Evolutionary conservation across 2,797 vertebrate genomes (phyloP).

Genomic region (Peromyscus attwateri): DNA sequence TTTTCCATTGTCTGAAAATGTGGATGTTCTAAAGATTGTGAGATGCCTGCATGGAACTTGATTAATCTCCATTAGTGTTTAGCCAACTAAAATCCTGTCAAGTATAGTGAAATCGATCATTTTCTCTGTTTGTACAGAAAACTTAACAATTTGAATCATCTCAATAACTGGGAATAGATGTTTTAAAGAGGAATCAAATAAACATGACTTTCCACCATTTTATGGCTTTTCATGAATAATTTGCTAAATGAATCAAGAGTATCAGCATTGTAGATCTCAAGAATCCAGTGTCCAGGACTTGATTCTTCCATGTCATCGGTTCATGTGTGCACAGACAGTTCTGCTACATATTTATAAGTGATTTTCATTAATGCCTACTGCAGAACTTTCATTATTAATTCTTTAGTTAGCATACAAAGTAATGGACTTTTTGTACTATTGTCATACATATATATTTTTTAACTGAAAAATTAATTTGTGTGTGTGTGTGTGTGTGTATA

Average conservation of each 20-base stretch:
- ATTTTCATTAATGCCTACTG: conserved; percentile 27
- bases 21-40: conserved; percentile 44
- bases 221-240: conserved; percentile 17
- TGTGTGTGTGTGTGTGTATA: not conserved
- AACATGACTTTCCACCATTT: conserved; percentile 52
- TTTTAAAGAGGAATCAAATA: conserved; percentile 42
- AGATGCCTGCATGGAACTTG: conserved; percentile 43
- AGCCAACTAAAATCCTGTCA: conserved; percentile 26
- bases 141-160: conserved; percentile 53
- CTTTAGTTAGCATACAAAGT: not conserved
- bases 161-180: conserved; percentile 27
- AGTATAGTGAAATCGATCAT: conserved; percentile 34
- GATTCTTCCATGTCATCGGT: not conserved
- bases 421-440: not conserved
- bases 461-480: not conserved
- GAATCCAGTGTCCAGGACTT: not conserved
- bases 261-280: not conserved
- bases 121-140: conserved; percentile 47
- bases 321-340: not conserved
- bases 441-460: not conserved
- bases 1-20: conserved; percentile 62
- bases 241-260: conserved; percentile 42
- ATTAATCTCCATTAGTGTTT: conserved; percentile 56
- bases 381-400: not conserved
- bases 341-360: not conserved